A percentile compares a stretch with the other conserved stretches of the same genome.
phyloP scores from a whole-genome alignment of 1,140 invertebrate species.

The Cheumatopsyche charites region DNA sequence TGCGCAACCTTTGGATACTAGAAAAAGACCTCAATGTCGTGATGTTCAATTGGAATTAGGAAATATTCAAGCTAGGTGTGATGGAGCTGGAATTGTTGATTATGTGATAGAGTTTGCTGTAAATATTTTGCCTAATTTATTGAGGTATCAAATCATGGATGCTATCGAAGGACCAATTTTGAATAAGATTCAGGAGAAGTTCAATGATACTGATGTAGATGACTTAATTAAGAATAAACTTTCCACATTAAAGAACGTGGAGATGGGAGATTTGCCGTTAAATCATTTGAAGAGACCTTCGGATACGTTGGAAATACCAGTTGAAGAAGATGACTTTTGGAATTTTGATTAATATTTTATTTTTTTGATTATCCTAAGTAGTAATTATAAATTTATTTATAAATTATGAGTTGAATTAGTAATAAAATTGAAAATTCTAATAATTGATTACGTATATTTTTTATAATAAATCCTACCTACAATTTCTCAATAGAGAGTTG shows the following conservation, averaged over 20 bases:
- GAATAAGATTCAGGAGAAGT: slow-evolving; percentile 67
- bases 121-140: slow-evolving; percentile 80
- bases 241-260: background rate
- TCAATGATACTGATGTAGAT: slow-evolving; percentile 76
- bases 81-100: slow-evolving; percentile 81
- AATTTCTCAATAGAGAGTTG: too few species aligned
- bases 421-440: too few species aligned
- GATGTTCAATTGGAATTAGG: slow-evolving; percentile 79
- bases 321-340: slow-evolving; percentile 59
- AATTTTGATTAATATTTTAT: slow-evolving; percentile 52
- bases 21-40: slow-evolving; percentile 72
- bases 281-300: background rate
- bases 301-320: slow-evolving; percentile 43
- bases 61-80: slow-evolving; percentile 77
- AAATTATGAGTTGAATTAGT: too few species aligned
- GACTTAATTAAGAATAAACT: slow-evolving; percentile 69
- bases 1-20: slow-evolving; percentile 76
- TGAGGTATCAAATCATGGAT: slow-evolving; percentile 84
- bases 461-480: too few species aligned
- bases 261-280: background rate
- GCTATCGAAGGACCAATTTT: slow-evolving; percentile 77
- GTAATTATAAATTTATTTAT: too few species aligned
- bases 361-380: too few species aligned
- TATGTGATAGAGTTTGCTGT: slow-evolving; percentile 78
- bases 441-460: too few species aligned